Conservation (phyloP, 2,113 vertebrate species). For the Nipponia nippon region DNA sequence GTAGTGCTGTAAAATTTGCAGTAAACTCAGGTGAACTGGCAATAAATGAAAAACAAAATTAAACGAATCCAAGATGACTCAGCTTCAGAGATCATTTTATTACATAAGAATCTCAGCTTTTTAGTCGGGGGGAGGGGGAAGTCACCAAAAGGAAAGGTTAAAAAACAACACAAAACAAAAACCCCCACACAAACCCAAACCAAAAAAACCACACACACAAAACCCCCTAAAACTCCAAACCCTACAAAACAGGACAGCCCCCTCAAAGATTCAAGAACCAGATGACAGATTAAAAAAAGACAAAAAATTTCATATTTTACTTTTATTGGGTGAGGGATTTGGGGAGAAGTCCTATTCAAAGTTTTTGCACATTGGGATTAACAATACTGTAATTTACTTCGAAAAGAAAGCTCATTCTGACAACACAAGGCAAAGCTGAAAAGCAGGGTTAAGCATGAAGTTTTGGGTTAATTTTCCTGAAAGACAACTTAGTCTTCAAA, state of each 20-base stretch:
- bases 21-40: background rate
- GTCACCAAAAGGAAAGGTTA: background rate
- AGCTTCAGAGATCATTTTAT: background rate
- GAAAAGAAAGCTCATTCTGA: background rate
- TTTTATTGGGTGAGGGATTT: background rate
- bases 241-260: background rate
- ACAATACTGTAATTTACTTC: background rate
- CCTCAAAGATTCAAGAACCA: background rate
- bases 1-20: background rate
- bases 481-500: background rate
- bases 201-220: background rate
- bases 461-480: background rate
- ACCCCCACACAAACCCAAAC: background rate
- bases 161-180: background rate
- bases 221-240: background rate
- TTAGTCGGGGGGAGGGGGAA: background rate
- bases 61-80: background rate
- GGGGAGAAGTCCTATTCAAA: background rate
- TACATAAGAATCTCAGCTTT: background rate
- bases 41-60: background rate
- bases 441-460: background rate
- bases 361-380: background rate
- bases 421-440: background rate
- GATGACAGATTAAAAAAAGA: background rate
- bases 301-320: background rate